phyloP scores from a whole-genome alignment of 2,888 invertebrate species.

The Ophion ellenae region DNA sequence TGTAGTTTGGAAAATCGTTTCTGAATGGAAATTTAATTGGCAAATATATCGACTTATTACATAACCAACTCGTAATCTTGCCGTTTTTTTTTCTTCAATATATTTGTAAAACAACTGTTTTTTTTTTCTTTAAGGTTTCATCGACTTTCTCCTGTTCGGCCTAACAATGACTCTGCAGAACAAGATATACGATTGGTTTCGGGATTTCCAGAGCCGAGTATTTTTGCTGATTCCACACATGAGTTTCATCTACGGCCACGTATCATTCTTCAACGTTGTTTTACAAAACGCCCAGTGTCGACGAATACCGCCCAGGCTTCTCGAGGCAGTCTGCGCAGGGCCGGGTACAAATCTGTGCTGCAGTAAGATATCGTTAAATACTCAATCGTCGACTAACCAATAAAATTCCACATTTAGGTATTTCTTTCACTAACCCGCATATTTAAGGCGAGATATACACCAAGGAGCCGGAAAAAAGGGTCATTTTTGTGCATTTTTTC shows the following conservation, averaged over 20 bases:
- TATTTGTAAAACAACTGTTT: neutral
- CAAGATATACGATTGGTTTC: slow-evolving; percentile 66
- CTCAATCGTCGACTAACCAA: neutral
- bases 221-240: slow-evolving; percentile 79
- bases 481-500: too few species aligned
- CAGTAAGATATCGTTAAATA: slow-evolving; percentile 69
- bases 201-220: slow-evolving; percentile 74
- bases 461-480: too few species aligned
- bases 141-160: slow-evolving; percentile 58
- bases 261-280: slow-evolving; percentile 75
- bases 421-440: too few species aligned
- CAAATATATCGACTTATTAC: too few species aligned
- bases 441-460: too few species aligned
- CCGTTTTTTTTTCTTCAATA: neutral
- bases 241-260: slow-evolving; percentile 79
- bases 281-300: slow-evolving; percentile 78
- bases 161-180: slow-evolving; percentile 64
- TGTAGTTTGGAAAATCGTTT: too few species aligned
- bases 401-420: neutral
- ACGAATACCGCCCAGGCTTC: slow-evolving; percentile 73
- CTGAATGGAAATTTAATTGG: too few species aligned
- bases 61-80: neutral
- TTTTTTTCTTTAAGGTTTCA: slow-evolving; percentile 46
- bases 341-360: slow-evolving; percentile 73
- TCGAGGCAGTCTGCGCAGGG: slow-evolving; percentile 69